Evolutionary conservation across 2,888 invertebrate species (phyloP), one percentile per base, ranked within the genome.

Genomic region (Drosophila longiperda): DNA sequence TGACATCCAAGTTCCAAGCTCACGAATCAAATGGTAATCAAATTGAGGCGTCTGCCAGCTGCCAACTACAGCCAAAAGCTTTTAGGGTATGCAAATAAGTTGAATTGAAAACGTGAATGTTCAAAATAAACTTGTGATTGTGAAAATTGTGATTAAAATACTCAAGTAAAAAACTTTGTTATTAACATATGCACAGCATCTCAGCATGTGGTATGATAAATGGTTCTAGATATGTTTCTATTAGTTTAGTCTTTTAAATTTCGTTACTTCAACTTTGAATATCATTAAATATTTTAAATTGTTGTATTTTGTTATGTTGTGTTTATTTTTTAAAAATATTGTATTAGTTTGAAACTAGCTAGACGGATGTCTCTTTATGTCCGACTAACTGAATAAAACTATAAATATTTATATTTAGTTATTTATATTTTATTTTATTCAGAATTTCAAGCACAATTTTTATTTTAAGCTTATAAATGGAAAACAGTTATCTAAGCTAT

Each of bases 21-120:
- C 86, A 86, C 73, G 87, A 86, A 84, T 84, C 84, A 79, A 89
- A 87, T 81, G 84, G 69, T 76, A 87, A 84, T 87, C 87, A 73
- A 89, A 78, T 62, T 53, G 84, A 79, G 64, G 75, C 52, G 53
- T 36, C 49, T 59, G 42, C 68, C 48, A 33, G 59, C 57, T 72
- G 58, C 64, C 73, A 65, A 50, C 73, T 50, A 62, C 64, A 73
- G 50, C 34, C 60, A 63, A 84, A 83, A 69, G 87, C 89, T 75
- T 83, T 82, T 80, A 69, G 70, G 57, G 53, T 71, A 78, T 83
- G 78, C 73, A 75, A 78, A 88, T 85, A 82, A 73, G 59, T 70
- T 58, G 74, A 80, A 77, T 77, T 60, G 52, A 11, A 59, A 75
- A 62, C 69, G 48, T 74, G 53, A 50, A 8, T n/a, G n/a, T 40